Evolutionary conservation across 2,888 invertebrate genomes (phyloP).

Genomic region (Pandemis corylana): DNA sequence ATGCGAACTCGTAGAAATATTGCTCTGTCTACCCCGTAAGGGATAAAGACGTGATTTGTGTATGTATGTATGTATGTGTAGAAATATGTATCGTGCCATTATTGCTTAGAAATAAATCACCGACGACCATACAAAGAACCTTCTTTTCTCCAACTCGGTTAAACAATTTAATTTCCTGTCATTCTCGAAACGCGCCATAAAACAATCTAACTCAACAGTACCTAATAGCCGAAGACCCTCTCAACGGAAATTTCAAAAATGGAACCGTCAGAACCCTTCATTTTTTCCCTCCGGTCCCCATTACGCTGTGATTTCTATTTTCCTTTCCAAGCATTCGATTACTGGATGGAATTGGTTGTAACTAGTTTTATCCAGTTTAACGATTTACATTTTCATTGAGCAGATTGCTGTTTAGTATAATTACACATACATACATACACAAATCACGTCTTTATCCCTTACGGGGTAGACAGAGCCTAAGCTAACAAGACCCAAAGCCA

Average conservation of each 20-base stretch:
- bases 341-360: constrained; percentile 14
- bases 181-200: background rate
- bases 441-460: no score
- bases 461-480: no score
- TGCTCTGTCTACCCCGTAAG: no score
- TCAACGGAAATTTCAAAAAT: constrained; percentile 30
- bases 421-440: no score
- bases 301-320: constrained; percentile 28
- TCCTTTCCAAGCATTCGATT: constrained; percentile 15
- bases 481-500: no score
- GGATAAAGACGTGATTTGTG: no score
- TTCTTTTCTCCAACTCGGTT: no score
- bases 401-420: no score
- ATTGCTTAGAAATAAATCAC: background rate
- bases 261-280: constrained; percentile 14
- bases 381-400: background rate
- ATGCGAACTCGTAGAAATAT: no score
- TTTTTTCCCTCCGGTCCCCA: background rate
- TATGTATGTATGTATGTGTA: no score
- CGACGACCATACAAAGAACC: background rate
- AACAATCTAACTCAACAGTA: constrained; percentile 19
- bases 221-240: constrained; percentile 3
- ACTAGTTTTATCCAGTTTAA: constrained; percentile 23
- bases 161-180: background rate
- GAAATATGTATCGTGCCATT: no score